Percentiles rank a stretch among this genome's conserved stretches.
phyloP scores from a whole-genome alignment of 2,797 vertebrate genomes.

The Periparus ater region DNA sequence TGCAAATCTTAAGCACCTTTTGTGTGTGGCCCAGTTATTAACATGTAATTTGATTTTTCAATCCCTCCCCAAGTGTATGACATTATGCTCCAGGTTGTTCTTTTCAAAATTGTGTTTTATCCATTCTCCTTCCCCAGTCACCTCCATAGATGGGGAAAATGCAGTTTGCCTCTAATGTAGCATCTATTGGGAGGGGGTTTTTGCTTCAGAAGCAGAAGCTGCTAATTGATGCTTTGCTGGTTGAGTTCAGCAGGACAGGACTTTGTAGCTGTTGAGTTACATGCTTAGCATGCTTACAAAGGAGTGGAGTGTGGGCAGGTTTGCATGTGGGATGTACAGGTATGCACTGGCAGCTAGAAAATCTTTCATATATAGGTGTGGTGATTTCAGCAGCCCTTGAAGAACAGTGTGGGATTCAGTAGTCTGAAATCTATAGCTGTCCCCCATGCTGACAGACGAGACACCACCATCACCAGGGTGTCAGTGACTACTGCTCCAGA shows the following conservation, averaged over 20 bases:
- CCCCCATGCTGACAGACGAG: background rate
- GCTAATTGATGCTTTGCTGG: background rate
- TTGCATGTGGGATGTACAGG: background rate
- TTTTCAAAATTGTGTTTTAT: background rate
- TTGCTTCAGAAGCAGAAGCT: background rate
- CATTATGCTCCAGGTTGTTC: background rate
- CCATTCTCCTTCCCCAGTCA: background rate
- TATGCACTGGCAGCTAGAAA: background rate
- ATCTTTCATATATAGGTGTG: fast-evolving
- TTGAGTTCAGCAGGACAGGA: background rate
- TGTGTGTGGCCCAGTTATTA: background rate
- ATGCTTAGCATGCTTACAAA: background rate
- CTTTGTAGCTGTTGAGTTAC: background rate
- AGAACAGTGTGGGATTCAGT: background rate
- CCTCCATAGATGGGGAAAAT: background rate
- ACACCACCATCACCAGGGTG: background rate
- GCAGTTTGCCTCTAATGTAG: background rate
- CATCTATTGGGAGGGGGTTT: background rate
- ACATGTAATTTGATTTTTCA: background rate
- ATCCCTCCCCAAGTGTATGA: background rate
- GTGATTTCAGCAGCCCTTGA: background rate
- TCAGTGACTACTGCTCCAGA: background rate
- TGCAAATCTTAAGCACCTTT: background rate
- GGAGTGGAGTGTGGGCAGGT: background rate
- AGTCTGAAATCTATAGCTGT: background rate